A percentile compares a stretch with the other conserved stretches of the same genome.
These are phyloP conservation scores for Dipodomys stephensi DNA, from an alignment of 2,113 vertebrate species.

Conservation along the genomic window DNA sequence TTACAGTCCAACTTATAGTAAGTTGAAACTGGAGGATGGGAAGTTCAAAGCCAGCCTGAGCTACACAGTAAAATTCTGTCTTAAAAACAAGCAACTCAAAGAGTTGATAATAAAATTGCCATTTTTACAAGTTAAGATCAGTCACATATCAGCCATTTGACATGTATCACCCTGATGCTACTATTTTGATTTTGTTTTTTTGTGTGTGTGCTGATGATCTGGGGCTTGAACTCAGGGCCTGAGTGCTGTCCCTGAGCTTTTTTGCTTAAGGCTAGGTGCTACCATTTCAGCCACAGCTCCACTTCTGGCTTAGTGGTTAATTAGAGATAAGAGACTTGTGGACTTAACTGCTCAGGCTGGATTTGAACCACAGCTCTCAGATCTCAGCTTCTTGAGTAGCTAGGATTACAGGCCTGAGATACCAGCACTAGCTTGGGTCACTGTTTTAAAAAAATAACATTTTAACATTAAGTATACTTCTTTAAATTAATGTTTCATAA, in stretches of 20 bases:
- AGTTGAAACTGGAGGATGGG: not conserved
- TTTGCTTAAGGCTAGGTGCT: too few relatives aligned
- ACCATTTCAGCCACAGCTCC: too few relatives aligned
- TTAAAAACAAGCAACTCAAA: not conserved
- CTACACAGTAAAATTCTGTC: not conserved
- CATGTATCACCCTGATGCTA: not conserved
- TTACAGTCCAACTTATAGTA: not conserved
- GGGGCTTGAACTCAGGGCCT: too few relatives aligned
- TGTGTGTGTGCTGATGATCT: too few relatives aligned
- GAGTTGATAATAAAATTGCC: slow-evolving; percentile 8
- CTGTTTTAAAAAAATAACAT: slow-evolving; percentile 41
- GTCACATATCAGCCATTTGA: slow-evolving; percentile 10
- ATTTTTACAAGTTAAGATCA: slow-evolving; percentile 42
- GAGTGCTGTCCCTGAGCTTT: too few relatives aligned
- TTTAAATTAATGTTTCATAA: slow-evolving; percentile 39
- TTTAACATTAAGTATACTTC: slow-evolving; percentile 15
- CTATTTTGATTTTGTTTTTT: not conserved
- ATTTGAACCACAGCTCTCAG: too few relatives aligned
- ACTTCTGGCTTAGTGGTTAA: too few relatives aligned
- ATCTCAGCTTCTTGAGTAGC: too few relatives aligned
- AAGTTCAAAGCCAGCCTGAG: not conserved
- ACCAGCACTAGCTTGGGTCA: not conserved
- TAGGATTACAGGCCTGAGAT: too few relatives aligned
- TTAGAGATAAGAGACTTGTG: too few relatives aligned
- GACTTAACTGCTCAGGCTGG: too few relatives aligned